These are phyloP conservation scores for Aleiodes testaceus DNA, from an alignment of 2,888 invertebrate genomes.

Conservation along the genomic window DNA sequence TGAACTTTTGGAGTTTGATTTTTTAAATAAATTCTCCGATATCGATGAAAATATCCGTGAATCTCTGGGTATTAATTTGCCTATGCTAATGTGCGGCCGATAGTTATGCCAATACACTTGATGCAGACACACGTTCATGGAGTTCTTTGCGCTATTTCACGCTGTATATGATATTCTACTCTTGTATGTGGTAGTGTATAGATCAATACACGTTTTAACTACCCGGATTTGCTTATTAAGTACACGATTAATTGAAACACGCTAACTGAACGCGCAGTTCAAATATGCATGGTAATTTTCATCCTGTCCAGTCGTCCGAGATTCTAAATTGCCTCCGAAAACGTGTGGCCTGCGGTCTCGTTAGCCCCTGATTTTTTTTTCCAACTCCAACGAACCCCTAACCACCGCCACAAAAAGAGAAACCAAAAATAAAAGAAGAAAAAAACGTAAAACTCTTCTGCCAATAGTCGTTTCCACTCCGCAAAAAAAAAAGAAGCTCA, in stretches of 20 bases:
- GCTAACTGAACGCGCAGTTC: constrained; percentile 39
- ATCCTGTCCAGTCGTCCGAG: constrained; percentile 47
- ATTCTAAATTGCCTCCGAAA: constrained; percentile 30
- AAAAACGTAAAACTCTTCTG: constrained; percentile 38
- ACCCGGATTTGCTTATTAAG: constrained; percentile 50
- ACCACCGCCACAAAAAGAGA: background rate
- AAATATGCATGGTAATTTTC: constrained; percentile 41
- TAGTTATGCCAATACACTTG: constrained; percentile 44
- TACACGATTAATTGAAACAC: constrained; percentile 50
- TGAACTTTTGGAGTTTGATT: no score
- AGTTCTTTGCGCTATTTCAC: constrained; percentile 15
- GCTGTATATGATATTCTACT: constrained; percentile 13
- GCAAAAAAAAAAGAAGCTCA: background rate
- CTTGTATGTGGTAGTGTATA: background rate
- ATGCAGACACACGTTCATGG: constrained; percentile 44
- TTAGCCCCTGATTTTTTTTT: constrained; percentile 49
- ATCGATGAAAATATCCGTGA: constrained; percentile 6
- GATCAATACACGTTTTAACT: constrained; percentile 33
- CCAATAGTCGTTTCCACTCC: background rate
- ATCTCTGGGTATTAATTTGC: constrained; percentile 45
- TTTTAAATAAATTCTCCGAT: constrained; percentile 9
- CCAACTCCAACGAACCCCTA: background rate
- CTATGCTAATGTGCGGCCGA: constrained; percentile 48
- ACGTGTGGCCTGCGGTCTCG: constrained; percentile 37
- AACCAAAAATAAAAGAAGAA: background rate